Percentiles rank a stretch among this genome's conserved stretches.
phyloP scores from a whole-genome alignment of 2,113 vertebrate species.

The Atractosteus spatula region DNA sequence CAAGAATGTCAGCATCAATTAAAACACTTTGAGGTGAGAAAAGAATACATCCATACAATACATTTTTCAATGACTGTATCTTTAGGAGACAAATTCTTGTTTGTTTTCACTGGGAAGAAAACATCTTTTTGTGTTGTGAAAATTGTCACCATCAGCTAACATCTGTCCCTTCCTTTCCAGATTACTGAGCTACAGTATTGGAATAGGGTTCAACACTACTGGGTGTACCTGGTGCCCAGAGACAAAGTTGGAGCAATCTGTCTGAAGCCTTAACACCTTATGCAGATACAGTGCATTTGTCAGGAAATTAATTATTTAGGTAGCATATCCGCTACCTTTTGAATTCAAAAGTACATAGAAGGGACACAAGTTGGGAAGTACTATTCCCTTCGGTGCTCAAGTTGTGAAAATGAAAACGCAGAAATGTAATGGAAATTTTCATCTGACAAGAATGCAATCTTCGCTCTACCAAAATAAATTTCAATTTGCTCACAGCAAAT shows the following conservation, averaged over 20 bases:
- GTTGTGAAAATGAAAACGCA: constrained; percentile 57
- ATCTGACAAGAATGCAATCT: constrained; percentile 65
- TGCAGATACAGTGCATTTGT: background rate
- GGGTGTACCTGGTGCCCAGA: too few relatives aligned
- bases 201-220: too few relatives aligned
- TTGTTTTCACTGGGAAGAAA: constrained; percentile 27
- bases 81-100: too few relatives aligned
- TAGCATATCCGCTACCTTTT: background rate
- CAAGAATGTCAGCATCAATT: too few relatives aligned
- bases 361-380: constrained; percentile 30
- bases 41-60: too few relatives aligned
- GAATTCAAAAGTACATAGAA: constrained; percentile 30
- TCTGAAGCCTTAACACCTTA: background rate
- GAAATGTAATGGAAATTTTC: constrained; percentile 66
- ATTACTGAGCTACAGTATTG: constrained; percentile 26
- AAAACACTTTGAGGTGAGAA: too few relatives aligned
- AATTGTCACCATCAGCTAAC: constrained; percentile 62
- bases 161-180: constrained; percentile 49
- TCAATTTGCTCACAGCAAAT: constrained; percentile 53
- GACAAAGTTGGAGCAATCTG: too few relatives aligned
- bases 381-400: constrained; percentile 36
- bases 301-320: background rate
- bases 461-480: constrained; percentile 56
- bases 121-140: constrained; percentile 53
- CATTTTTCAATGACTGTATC: too few relatives aligned